Conservation (phyloP, 2,888 invertebrate genomes). For the Callyntrura sp. region DNA sequence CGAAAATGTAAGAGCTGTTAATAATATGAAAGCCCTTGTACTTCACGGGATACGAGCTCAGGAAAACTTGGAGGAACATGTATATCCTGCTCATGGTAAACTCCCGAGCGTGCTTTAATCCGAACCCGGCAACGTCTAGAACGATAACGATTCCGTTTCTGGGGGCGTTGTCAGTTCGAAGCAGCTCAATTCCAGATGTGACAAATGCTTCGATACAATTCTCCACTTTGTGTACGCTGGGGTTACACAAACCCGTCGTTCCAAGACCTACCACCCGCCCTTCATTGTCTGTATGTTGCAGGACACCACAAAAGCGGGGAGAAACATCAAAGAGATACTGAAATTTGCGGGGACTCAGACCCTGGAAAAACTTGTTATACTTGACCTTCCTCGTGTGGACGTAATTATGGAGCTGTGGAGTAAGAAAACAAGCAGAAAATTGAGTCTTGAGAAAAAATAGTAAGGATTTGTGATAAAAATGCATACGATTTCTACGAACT, state of each 20-base stretch:
- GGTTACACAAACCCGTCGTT: not conserved
- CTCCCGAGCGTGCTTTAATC: slow-evolving; percentile 62
- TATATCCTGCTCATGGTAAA: slow-evolving; percentile 59
- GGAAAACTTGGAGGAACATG: slow-evolving; percentile 67
- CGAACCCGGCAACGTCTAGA: slow-evolving; percentile 64
- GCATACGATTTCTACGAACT: not conserved
- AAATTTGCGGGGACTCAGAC: slow-evolving; percentile 37
- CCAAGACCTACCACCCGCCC: slow-evolving; percentile 50
- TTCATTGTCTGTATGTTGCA: slow-evolving; percentile 35
- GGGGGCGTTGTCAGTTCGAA: slow-evolving; percentile 28
- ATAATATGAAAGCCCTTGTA: slow-evolving; percentile 69
- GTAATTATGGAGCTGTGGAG: slow-evolving; percentile 59
- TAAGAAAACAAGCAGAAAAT: no score
- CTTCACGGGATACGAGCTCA: slow-evolving; percentile 58
- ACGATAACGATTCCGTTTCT: slow-evolving; percentile 59
- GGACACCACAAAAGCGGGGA: slow-evolving; percentile 31
- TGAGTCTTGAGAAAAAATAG: not conserved
- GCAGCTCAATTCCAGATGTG: slow-evolving; percentile 19
- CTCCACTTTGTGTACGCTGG: slow-evolving; percentile 46
- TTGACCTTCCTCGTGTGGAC: slow-evolving; percentile 55
- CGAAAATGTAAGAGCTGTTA: slow-evolving; percentile 61
- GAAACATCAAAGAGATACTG: not conserved
- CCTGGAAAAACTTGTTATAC: slow-evolving; percentile 51
- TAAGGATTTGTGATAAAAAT: not conserved
- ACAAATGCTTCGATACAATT: slow-evolving; percentile 26